These are phyloP conservation scores for Gavialis gangeticus DNA, from an alignment of 2,113 vertebrate genomes.

Conservation along the genomic window DNA sequence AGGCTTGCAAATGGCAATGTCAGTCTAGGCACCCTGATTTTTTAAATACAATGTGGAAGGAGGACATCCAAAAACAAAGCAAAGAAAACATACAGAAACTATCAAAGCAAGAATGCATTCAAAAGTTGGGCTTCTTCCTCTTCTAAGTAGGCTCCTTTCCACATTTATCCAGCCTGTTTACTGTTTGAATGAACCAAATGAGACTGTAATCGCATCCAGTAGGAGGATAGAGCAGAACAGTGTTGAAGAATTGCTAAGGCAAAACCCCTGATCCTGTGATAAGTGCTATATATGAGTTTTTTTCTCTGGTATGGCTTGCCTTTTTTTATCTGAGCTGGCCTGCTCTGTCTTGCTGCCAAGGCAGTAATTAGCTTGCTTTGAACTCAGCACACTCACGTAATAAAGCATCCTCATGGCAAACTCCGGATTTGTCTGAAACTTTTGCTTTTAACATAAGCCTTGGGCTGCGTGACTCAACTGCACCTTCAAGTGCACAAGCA, in stretches of 20 bases:
- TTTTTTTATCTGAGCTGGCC: neutral
- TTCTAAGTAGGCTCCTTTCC: neutral
- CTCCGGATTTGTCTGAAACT: neutral
- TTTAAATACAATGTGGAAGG: neutral
- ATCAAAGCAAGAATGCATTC: neutral
- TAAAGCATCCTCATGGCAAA: neutral
- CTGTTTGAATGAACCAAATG: fast-evolving
- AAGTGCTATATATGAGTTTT: neutral
- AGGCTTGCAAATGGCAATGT: neutral
- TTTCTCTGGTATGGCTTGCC: neutral
- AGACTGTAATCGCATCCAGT: neutral
- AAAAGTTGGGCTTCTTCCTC: neutral
- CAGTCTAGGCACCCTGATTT: neutral
- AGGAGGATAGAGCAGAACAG: neutral
- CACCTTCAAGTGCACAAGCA: neutral
- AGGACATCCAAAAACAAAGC: neutral
- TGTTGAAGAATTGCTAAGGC: neutral
- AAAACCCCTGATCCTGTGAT: too few species aligned
- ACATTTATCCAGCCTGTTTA: neutral
- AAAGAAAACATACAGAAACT: too few species aligned
- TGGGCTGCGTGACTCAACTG: fast-evolving
- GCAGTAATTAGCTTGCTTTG: fast-evolving
- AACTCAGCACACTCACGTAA: neutral
- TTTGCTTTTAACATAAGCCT: neutral
- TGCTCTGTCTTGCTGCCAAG: neutral